These are phyloP conservation scores for Globia sparganii DNA, from an alignment of 2,888 invertebrate genomes.

Conservation along the genomic window DNA sequence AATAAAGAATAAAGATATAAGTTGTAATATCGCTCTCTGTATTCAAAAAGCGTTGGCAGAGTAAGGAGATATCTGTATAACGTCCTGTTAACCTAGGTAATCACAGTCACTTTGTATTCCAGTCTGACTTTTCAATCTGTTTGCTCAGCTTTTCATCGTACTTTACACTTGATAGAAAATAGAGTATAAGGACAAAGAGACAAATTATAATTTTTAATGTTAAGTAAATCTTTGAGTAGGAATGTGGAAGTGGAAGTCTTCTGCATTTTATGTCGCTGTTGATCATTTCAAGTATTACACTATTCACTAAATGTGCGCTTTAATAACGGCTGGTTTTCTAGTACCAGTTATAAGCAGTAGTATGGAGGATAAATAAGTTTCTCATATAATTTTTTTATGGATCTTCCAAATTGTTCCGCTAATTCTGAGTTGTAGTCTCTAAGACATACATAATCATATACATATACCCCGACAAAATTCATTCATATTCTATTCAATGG, in stretches of 20 bases:
- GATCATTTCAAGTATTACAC: background rate
- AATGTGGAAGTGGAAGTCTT: background rate
- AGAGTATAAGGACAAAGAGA: background rate
- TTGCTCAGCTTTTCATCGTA: constrained; percentile 39
- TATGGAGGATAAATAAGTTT: background rate
- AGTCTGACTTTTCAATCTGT: constrained; percentile 57
- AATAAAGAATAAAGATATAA: constrained; percentile 56
- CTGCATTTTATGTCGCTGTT: background rate
- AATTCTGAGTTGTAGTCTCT: background rate
- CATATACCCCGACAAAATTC: background rate
- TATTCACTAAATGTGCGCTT: background rate
- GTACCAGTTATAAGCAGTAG: background rate
- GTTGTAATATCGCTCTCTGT: constrained; percentile 44
- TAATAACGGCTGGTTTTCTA: background rate
- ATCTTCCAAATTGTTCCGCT: background rate
- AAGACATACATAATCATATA: background rate
- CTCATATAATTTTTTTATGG: background rate
- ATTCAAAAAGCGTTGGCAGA: constrained; percentile 50
- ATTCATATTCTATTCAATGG: constrained; percentile 9
- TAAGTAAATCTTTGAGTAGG: background rate
- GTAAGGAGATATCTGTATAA: constrained; percentile 35
- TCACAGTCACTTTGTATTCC: constrained; percentile 57
- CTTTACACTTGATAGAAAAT: constrained; percentile 35
- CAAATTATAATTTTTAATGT: background rate
- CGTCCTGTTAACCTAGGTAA: constrained; percentile 48